These are phyloP conservation scores for Malurus alboscapulatus DNA, from an alignment of 2,113 vertebrate species.

Conservation along the genomic window DNA sequence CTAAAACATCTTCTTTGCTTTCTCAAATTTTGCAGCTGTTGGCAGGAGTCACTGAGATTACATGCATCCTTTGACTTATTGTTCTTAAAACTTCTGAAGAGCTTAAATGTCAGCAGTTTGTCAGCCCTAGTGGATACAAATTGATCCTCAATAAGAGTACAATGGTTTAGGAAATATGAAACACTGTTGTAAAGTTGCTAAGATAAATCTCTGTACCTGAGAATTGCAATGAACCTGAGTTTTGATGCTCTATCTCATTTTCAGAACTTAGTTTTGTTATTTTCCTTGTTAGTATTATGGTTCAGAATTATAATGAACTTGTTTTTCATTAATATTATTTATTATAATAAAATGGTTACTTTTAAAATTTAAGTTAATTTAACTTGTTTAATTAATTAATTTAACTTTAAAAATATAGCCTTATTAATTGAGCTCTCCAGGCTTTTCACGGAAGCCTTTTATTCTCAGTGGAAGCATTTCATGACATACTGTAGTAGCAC, in stretches of 20 bases:
- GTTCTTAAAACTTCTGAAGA: background rate
- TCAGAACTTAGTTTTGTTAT: background rate
- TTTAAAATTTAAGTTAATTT: background rate
- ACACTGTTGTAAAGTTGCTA: background rate
- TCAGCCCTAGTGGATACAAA: background rate
- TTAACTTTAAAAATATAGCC: background rate
- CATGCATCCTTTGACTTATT: background rate
- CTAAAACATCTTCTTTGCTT: background rate
- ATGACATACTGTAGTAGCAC: rapidly evolving
- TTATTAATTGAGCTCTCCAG: background rate
- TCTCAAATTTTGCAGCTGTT: background rate
- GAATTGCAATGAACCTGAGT: background rate
- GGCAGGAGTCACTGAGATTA: background rate
- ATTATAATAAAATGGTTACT: background rate
- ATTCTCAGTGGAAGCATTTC: background rate
- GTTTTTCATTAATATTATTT: background rate
- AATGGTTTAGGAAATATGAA: background rate
- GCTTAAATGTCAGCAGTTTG: background rate
- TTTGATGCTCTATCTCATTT: background rate
- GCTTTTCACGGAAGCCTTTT: background rate
- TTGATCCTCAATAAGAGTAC: background rate
- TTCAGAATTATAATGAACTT: background rate
- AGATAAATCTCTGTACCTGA: background rate
- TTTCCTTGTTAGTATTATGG: background rate
- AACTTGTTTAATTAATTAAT: background rate